Evolutionary conservation across 2,797 vertebrate genomes (phyloP).

Genomic region (Dryobates pubescens): DNA sequence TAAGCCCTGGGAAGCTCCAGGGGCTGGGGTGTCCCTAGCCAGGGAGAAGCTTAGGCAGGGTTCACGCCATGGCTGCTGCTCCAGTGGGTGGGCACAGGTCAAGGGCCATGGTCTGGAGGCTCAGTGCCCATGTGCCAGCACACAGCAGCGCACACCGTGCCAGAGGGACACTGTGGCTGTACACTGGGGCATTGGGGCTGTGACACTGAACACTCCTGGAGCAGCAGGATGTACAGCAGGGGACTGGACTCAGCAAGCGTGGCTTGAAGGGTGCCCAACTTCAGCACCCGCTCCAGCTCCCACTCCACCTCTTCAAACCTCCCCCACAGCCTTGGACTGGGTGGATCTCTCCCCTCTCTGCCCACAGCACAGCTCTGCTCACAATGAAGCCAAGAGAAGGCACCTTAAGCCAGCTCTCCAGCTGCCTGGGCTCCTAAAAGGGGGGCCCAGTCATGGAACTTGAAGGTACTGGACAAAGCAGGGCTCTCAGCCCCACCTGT

Average conservation of each 20-base stretch:
- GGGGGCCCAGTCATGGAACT: neutral
- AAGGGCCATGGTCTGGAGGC: neutral
- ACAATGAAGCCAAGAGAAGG: neutral
- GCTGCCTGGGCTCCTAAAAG: rapidly evolving
- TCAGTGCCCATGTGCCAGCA: neutral
- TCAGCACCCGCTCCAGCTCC: neutral
- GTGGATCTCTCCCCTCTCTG: neutral
- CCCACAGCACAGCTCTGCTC: neutral
- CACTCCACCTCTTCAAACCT: neutral
- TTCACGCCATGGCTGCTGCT: neutral
- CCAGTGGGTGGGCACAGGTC: rapidly evolving
- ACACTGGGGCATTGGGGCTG: neutral
- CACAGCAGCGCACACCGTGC: rapidly evolving
- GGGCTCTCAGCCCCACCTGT: neutral
- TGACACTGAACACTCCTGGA: neutral
- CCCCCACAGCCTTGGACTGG: rapidly evolving
- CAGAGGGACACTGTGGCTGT: neutral
- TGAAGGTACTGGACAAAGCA: neutral
- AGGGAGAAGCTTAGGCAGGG: neutral
- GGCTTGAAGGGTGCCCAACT: rapidly evolving
- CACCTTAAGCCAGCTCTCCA: neutral
- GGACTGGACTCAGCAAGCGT: rapidly evolving
- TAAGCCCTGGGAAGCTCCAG: neutral
- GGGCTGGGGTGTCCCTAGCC: neutral
- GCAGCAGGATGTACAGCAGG: neutral